Conservation (phyloP, 2,888 invertebrate species). For the Ellobium chinense region DNA sequence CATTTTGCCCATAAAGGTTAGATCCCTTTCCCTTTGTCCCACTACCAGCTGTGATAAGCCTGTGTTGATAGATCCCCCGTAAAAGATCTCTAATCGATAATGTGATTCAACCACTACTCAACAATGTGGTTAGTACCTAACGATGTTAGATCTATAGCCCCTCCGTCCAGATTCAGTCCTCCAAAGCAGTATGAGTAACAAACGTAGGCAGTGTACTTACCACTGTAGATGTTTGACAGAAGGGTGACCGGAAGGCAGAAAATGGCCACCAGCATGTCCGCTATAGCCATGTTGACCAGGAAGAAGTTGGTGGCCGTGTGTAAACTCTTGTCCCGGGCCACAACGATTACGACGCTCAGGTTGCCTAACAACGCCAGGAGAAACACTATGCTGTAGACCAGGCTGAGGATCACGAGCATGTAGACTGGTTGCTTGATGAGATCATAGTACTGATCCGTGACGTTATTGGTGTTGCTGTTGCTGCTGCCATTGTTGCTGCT, state of each 20-base stretch:
- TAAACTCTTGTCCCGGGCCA: constrained; percentile 51
- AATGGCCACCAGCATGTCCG: constrained; percentile 51
- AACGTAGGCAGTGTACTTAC: too few relatives aligned
- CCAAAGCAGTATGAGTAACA: background rate
- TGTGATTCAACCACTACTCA: too few relatives aligned
- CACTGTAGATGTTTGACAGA: constrained; percentile 49
- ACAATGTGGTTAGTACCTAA: too few relatives aligned
- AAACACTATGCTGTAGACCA: constrained; percentile 51
- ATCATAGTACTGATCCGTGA: constrained; percentile 23
- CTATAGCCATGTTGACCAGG: constrained; percentile 53
- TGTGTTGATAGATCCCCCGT: too few relatives aligned
- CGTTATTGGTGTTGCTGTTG: background rate
- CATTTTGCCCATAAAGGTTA: too few relatives aligned
- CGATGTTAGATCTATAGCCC: background rate
- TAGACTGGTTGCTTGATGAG: constrained; percentile 35
- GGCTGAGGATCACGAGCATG: constrained; percentile 48
- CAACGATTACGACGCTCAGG: constrained; percentile 49
- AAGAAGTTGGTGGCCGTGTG: constrained; percentile 55
- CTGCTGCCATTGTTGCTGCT: background rate
- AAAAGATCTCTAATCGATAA: too few relatives aligned
- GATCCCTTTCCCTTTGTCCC: too few relatives aligned
- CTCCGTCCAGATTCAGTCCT: background rate
- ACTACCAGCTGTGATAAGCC: too few relatives aligned
- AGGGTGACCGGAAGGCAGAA: constrained; percentile 52
- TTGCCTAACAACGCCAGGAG: constrained; percentile 51